phyloP scores from a whole-genome alignment of 2,797 vertebrate species.

The Naso thynnoides region DNA sequence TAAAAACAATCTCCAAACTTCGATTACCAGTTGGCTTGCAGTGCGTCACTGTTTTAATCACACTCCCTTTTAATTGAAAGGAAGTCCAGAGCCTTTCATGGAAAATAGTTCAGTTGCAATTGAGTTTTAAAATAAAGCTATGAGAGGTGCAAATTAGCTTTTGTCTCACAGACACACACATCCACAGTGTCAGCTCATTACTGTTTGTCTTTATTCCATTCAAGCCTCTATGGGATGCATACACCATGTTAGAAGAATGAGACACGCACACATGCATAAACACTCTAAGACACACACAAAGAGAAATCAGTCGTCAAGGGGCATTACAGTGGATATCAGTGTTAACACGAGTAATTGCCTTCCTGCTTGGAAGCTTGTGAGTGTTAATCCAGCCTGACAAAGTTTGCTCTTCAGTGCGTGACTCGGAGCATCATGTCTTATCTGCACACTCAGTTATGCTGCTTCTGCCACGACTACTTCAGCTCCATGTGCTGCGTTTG shows the following conservation, averaged over 20 bases:
- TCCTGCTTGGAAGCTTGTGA: slow-evolving; percentile 64
- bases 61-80: slow-evolving; percentile 54
- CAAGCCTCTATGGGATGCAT: slow-evolving; percentile 50
- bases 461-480: slow-evolving; percentile 34
- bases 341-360: slow-evolving; percentile 80
- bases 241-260: slow-evolving; percentile 41
- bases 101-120: slow-evolving; percentile 35
- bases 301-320: slow-evolving; percentile 60
- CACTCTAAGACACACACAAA: slow-evolving; percentile 42
- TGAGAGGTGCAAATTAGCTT: slow-evolving; percentile 59
- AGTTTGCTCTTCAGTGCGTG: slow-evolving; percentile 66
- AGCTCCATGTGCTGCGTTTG: slow-evolving; percentile 17
- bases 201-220: slow-evolving; percentile 68
- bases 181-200: slow-evolving; percentile 67
- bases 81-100: slow-evolving; percentile 25
- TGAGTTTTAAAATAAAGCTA: slow-evolving; percentile 58
- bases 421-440: slow-evolving; percentile 54
- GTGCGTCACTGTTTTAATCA: slow-evolving; percentile 30
- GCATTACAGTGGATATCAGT: slow-evolving; percentile 74
- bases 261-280: slow-evolving; percentile 30
- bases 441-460: slow-evolving; percentile 36
- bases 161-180: slow-evolving; percentile 25
- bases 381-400: slow-evolving; percentile 75
- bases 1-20: slow-evolving; percentile 12
- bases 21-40: slow-evolving; percentile 30